Evolutionary conservation across 2,888 invertebrate species (phyloP).

Genomic region (Dolichomitus sp.): DNA sequence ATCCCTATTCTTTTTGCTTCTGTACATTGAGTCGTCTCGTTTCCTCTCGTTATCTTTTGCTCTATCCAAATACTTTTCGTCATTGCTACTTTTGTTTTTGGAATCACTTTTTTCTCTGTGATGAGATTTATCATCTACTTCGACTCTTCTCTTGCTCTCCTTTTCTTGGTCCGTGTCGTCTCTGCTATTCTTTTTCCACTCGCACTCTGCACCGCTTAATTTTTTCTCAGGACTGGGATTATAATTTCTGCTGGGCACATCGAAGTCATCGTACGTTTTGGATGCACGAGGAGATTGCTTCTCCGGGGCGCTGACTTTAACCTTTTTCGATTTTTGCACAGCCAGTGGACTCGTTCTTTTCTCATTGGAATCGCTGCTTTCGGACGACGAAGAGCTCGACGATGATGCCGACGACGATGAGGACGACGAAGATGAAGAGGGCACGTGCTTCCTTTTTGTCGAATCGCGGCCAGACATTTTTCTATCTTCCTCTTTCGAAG

Average conservation of each 20-base stretch:
- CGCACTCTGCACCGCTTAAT: neutral
- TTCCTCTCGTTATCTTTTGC: slow-evolving; percentile 1
- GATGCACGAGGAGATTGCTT: slow-evolving; percentile 21
- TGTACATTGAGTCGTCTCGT: neutral
- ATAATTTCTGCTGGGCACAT: slow-evolving; percentile 60
- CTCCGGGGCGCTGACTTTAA: slow-evolving; percentile 17
- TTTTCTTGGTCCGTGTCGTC: slow-evolving; percentile 10
- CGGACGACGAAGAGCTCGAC: neutral
- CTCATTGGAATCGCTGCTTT: slow-evolving; percentile 44
- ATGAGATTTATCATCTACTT: neutral
- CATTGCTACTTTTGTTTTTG: neutral
- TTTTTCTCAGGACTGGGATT: slow-evolving; percentile 55
- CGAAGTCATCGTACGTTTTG: slow-evolving; percentile 61
- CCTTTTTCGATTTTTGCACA: slow-evolving; percentile 23
- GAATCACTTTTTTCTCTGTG: neutral
- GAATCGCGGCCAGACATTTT: slow-evolving; percentile 40
- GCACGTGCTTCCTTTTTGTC: slow-evolving; percentile 47
- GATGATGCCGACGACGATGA: neutral
- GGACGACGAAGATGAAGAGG: slow-evolving; percentile 54
- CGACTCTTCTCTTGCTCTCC: slow-evolving; percentile 18
- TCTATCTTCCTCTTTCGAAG: slow-evolving; percentile 32
- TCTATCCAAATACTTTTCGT: neutral
- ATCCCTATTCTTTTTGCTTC: neutral
- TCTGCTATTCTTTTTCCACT: slow-evolving; percentile 9
- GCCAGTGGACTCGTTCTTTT: slow-evolving; percentile 24